These are phyloP conservation scores for Bombus sylvicola DNA, from an alignment of 1,140 invertebrate species.

Conservation along the genomic window DNA sequence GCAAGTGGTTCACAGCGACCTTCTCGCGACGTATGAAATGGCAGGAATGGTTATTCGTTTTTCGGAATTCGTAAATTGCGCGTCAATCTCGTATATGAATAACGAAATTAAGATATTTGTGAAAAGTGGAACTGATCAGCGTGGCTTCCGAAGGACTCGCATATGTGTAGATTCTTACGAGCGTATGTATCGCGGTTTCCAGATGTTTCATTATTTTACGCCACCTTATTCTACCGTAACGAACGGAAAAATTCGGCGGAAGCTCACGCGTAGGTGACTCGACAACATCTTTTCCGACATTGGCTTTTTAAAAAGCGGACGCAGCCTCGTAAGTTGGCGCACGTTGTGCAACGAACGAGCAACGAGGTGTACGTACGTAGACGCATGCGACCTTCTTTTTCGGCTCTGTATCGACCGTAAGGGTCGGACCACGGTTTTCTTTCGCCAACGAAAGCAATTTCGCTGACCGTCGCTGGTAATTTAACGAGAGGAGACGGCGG, in stretches of 20 bases:
- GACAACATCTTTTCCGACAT: background rate
- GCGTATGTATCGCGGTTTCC: too few relatives aligned
- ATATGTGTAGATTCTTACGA: too few relatives aligned
- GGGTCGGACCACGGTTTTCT: conserved; percentile 68
- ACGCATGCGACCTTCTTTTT: conserved; percentile 55
- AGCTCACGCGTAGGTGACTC: background rate
- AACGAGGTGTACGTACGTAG: conserved; percentile 14
- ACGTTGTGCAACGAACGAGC: too few relatives aligned
- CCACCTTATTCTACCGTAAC: background rate
- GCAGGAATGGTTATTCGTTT: too few relatives aligned
- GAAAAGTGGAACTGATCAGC: too few relatives aligned
- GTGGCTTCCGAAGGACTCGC: too few relatives aligned
- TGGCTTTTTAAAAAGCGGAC: background rate
- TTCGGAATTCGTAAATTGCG: too few relatives aligned
- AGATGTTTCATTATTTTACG: too few relatives aligned
- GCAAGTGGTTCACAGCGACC: too few relatives aligned
- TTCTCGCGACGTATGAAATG: too few relatives aligned
- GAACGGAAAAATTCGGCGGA: background rate
- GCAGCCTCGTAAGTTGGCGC: background rate
- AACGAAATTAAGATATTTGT: too few relatives aligned
- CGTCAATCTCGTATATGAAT: too few relatives aligned
- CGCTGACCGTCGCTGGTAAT: conserved; percentile 69
- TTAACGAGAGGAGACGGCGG: conserved; percentile 53
- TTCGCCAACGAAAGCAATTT: conserved; percentile 74
- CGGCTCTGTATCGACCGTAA: conserved; percentile 55